Evolutionary conservation across 2,888 invertebrate species (phyloP), one percentile per base, ranked within the genome.

Genomic region (Caenorhabditis japonica): DNA sequence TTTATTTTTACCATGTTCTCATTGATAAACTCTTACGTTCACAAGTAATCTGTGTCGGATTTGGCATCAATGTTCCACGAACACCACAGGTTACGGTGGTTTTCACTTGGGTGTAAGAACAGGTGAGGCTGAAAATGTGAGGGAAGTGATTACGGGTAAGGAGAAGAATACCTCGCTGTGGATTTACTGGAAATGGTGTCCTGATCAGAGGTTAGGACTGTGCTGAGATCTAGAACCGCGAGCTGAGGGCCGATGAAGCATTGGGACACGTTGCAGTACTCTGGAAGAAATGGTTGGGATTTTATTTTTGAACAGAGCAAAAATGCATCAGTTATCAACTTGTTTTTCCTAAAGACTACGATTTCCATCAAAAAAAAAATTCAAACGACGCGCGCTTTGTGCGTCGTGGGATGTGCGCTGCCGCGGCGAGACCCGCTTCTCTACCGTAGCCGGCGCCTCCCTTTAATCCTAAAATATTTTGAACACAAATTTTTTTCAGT

Each of bases 251-350:
- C 41, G 4, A 72, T 34, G 27, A 49, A 30, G 27, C 72, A 72
- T 47, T 43, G 25, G 1, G 72, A 44, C 3, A 38, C 13, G 17
- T 72, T 60, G 44, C 72, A 72, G 49, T 72, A 72, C 21, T 72
- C 72, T 72, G 55, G 15, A 71, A 52, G 13, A 5, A 8, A 4
- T 38, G 25, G 17, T 25, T 0, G 10, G 4, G n/a, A n/a, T n/a
- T n/a, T n/a, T n/a, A n/a, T n/a, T 13, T 8, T 15, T 19, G 1
- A 41, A 15, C 12, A 27, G 17, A 39, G 39, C n/a, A n/a, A n/a
- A n/a, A n/a, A n/a, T n/a, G n/a, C n/a, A n/a, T n/a, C n/a, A n/a
- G n/a, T n/a, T n/a, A n/a, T n/a, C n/a, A n/a, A n/a, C n/a, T n/a
- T n/a, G n/a, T n/a, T n/a, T n/a, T n/a, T n/a, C n/a, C n/a, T n/a